Evolutionary conservation across 2,797 vertebrate genomes (phyloP).

Genomic region (Centropyge bicolor): DNA sequence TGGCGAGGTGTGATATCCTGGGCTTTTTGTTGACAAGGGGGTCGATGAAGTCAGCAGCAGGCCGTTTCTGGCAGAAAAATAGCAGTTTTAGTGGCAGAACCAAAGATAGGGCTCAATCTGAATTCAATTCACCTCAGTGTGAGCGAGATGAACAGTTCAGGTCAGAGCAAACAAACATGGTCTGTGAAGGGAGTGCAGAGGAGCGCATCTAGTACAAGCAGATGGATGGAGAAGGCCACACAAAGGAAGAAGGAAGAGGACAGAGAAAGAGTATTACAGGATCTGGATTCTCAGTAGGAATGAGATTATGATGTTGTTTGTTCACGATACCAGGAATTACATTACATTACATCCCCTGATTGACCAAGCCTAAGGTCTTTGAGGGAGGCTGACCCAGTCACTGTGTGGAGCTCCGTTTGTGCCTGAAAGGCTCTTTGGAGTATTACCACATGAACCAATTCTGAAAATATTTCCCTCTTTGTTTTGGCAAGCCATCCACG

Average conservation of each 20-base stretch:
- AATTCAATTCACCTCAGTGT: constrained; percentile 33
- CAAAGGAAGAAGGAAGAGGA: background rate
- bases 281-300: constrained; percentile 31
- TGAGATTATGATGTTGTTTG: constrained; percentile 28
- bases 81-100: constrained; percentile 23
- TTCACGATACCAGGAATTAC: constrained; percentile 55
- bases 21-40: constrained; percentile 94
- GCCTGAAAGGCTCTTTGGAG: background rate
- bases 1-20: constrained; percentile 92
- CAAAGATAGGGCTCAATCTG: constrained; percentile 5
- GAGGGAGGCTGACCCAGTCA: constrained; percentile 50
- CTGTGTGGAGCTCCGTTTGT: constrained; percentile 16
- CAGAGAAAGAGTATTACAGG: constrained; percentile 23
- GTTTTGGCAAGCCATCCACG: background rate
- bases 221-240: constrained; percentile 6
- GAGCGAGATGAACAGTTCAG: background rate
- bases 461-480: background rate
- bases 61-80: constrained; percentile 89
- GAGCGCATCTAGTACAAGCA: background rate
- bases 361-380: constrained; percentile 43
- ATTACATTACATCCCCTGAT: constrained; percentile 47
- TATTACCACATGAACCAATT: background rate
- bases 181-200: background rate
- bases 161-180: constrained; percentile 31
- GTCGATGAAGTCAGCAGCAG: constrained; percentile 92